Conservation (phyloP, 1,140 invertebrate genomes). For the Heliconius eleuchia region DNA sequence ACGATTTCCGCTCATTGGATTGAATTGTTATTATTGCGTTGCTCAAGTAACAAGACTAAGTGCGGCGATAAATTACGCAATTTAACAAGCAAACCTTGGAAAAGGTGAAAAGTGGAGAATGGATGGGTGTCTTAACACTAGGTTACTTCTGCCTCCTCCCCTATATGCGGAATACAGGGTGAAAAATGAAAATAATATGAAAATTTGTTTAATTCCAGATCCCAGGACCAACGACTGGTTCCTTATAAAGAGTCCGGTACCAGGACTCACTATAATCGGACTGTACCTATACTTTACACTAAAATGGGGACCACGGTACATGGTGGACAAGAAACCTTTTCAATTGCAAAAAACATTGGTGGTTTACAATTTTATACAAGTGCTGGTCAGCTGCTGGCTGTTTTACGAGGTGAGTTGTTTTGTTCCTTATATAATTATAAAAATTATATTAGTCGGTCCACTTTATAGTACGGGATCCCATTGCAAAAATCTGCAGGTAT, state of each 20-base stretch:
- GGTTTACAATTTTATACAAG: constrained; percentile 91
- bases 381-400: constrained; percentile 88
- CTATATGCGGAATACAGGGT: not conserved
- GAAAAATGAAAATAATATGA: not conserved
- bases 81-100: too few relatives aligned
- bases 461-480: too few relatives aligned
- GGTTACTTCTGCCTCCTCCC: too few relatives aligned
- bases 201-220: constrained; percentile 81
- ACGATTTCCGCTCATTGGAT: too few relatives aligned
- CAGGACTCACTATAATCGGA: constrained; percentile 86
- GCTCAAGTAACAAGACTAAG: too few relatives aligned
- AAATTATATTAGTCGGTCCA: too few relatives aligned
- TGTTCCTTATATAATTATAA: too few relatives aligned
- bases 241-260: constrained; percentile 88
- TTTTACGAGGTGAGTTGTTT: constrained; percentile 84
- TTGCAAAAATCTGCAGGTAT: too few relatives aligned
- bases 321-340: constrained; percentile 90
- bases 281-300: constrained; percentile 88
- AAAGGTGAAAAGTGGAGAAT: too few relatives aligned
- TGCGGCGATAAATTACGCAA: too few relatives aligned
- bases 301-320: constrained; percentile 89
- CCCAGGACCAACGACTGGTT: constrained; percentile 92
- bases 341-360: constrained; percentile 89
- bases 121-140: too few relatives aligned
- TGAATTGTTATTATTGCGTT: not conserved